Evolutionary conservation across 2,888 invertebrate species (phyloP).

Genomic region (Rugalucina vietnamica): DNA sequence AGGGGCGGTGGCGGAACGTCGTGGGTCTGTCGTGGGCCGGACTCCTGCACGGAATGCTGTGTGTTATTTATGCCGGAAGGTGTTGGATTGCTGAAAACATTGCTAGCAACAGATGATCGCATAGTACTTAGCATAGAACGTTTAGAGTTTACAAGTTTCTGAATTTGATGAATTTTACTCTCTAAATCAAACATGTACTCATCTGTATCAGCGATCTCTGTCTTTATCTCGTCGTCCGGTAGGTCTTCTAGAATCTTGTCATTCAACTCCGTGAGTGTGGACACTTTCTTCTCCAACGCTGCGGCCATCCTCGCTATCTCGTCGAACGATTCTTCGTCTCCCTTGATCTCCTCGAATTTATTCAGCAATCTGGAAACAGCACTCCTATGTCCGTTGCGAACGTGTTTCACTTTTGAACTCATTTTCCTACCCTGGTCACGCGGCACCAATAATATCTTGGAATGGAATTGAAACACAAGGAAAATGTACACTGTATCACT

Average conservation of each 20-base stretch:
- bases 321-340: not conserved
- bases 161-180: not conserved
- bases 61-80: too few relatives aligned
- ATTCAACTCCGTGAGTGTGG: too few relatives aligned
- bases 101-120: too few relatives aligned
- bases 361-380: not conserved
- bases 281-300: not conserved
- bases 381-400: not conserved
- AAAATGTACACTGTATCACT: too few relatives aligned
- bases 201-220: not conserved
- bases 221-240: not conserved
- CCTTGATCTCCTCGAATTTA: not conserved
- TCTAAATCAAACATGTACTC: not conserved
- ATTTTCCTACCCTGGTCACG: not conserved
- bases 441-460: not conserved
- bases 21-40: too few relatives aligned
- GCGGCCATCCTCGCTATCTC: not conserved
- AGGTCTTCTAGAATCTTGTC: too few relatives aligned
- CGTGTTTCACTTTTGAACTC: not conserved
- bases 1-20: too few relatives aligned
- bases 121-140: too few relatives aligned
- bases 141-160: not conserved
- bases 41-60: too few relatives aligned
- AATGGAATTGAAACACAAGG: too few relatives aligned
- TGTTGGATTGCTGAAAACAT: too few relatives aligned